Evolutionary conservation across 2,797 vertebrate genomes (phyloP).

Genomic region (Lepilemur septentrionalis): DNA sequence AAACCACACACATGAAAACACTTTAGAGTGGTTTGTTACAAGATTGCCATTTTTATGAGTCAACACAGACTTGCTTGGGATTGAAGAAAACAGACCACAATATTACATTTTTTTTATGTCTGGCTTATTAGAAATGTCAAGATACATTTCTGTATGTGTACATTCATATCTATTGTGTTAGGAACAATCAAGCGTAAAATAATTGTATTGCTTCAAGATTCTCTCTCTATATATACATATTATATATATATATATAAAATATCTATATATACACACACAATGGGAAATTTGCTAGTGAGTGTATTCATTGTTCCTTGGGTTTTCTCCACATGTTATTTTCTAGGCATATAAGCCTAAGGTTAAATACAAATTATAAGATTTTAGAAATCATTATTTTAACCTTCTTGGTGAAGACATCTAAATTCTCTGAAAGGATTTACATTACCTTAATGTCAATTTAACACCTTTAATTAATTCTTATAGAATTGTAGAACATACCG

Average conservation of each 20-base stretch:
- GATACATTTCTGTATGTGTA: background rate
- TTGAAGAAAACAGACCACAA: background rate
- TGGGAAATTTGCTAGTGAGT: background rate
- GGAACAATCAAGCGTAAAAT: conserved; percentile 24
- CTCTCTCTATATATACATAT: too few relatives aligned
- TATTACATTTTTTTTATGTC: background rate
- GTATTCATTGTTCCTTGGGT: background rate
- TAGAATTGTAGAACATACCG: conserved; percentile 4
- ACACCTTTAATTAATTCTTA: conserved; percentile 23
- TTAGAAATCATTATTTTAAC: conserved; percentile 50
- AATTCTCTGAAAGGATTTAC: conserved; percentile 22
- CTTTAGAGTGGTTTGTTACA: background rate
- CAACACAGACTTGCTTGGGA: background rate
- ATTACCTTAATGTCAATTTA: background rate
- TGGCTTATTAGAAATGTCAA: conserved; percentile 31
- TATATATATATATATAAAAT: background rate
- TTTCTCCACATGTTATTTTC: background rate
- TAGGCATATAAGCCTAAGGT: conserved; percentile 22
- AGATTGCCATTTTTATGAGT: background rate
- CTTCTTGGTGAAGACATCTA: background rate
- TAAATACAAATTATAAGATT: background rate
- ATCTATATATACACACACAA: background rate
- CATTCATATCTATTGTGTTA: background rate
- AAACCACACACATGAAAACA: background rate
- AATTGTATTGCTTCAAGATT: background rate